phyloP scores from a whole-genome alignment of 2,113 vertebrate genomes.

The Alligator mississippiensis region DNA sequence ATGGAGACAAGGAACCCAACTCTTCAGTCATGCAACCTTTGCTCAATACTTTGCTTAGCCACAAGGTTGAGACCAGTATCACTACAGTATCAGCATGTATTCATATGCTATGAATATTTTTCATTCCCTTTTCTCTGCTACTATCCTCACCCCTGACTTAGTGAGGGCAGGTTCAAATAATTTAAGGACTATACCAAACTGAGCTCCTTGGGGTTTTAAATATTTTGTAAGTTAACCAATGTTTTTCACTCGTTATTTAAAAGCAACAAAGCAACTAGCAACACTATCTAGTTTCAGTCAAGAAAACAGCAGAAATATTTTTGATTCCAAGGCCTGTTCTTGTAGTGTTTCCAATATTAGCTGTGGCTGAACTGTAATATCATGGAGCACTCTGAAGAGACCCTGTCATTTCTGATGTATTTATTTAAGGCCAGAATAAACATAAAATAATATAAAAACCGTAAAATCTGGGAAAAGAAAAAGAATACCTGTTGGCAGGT shows the following conservation, averaged over 20 bases:
- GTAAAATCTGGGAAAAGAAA: neutral
- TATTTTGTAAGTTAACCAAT: neutral
- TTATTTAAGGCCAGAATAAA: neutral
- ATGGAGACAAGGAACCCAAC: neutral
- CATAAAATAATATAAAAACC: neutral
- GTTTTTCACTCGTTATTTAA: slow-evolving; percentile 38
- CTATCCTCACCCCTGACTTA: slow-evolving; percentile 45
- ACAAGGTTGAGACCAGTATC: neutral
- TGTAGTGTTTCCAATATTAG: slow-evolving; percentile 13
- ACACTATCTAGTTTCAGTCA: slow-evolving; percentile 7
- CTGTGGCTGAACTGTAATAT: slow-evolving; percentile 18
- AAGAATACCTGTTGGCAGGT: neutral
- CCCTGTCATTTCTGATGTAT: neutral
- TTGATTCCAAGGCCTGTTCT: slow-evolving; percentile 14
- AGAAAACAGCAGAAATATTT: neutral
- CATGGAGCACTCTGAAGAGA: accelerated
- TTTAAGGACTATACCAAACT: slow-evolving; percentile 28
- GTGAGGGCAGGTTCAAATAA: slow-evolving; percentile 17
- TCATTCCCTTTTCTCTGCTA: slow-evolving; percentile 46
- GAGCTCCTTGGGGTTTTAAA: slow-evolving; percentile 52
- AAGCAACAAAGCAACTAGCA: neutral
- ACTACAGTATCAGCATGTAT: neutral
- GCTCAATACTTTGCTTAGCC: neutral
- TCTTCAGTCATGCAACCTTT: neutral
- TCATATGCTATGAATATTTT: neutral